A percentile compares a stretch with the other conserved stretches of the same genome.
phyloP scores from a whole-genome alignment of 2,797 vertebrate genomes.

The Phoebastria nigripes region DNA sequence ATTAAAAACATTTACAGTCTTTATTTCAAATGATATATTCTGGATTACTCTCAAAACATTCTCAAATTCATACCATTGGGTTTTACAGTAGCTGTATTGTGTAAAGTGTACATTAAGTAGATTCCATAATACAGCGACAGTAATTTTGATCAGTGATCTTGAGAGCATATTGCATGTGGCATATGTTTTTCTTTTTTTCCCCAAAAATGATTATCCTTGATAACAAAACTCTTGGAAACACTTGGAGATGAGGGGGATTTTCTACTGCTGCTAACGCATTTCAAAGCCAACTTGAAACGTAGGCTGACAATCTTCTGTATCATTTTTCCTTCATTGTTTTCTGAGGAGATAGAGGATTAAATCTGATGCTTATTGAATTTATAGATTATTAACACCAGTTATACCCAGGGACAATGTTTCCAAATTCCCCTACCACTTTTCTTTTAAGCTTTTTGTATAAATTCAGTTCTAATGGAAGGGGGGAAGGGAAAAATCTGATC shows the following conservation, averaged over 20 bases:
- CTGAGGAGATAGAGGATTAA: background rate
- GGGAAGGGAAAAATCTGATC: background rate
- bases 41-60: background rate
- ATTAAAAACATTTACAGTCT: background rate
- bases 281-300: background rate
- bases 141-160: background rate
- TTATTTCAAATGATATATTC: background rate
- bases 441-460: background rate
- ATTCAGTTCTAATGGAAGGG: background rate
- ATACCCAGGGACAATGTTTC: background rate
- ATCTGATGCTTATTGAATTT: background rate
- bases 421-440: background rate
- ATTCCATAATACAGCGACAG: background rate
- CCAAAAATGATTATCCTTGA: background rate
- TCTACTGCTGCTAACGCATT: conserved; percentile 7
- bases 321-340: background rate
- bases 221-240: conserved; percentile 26
- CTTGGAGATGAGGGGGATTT: conserved; percentile 15
- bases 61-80: background rate
- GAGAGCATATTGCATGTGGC: background rate
- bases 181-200: background rate
- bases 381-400: background rate
- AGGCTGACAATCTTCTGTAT: background rate
- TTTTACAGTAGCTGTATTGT: conserved; percentile 2
- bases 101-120: background rate